These are phyloP conservation scores for Protaetia brevitarsis DNA, from an alignment of 1,140 invertebrate genomes.

Conservation along the genomic window DNA sequence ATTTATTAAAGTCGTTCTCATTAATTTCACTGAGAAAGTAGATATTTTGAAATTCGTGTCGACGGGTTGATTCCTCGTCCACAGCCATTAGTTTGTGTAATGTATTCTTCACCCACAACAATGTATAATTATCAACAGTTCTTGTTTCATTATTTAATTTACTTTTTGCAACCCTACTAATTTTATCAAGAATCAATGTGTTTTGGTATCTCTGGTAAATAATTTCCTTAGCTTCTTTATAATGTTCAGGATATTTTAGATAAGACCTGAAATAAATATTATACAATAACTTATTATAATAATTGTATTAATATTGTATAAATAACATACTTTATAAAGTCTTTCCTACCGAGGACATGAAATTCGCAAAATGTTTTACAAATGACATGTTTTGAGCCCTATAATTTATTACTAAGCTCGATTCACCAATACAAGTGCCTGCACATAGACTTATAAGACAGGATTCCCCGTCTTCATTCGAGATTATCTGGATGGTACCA, in stretches of 20 bases:
- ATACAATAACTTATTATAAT: background rate
- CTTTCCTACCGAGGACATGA: constrained; percentile 14
- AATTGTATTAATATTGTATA: background rate
- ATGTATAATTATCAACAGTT: constrained; percentile 3
- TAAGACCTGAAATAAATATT: background rate
- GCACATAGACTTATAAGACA: constrained; percentile 25
- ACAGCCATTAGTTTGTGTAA: constrained; percentile 6
- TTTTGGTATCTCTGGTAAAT: background rate
- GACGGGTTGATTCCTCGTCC: constrained; percentile 1
- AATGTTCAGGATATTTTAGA: constrained; percentile 2
- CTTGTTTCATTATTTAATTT: background rate
- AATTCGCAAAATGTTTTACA: constrained; percentile 29
- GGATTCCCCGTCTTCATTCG: constrained; percentile 29
- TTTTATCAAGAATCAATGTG: background rate
- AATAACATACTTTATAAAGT: constrained; percentile 17
- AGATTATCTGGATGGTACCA: constrained; percentile 28
- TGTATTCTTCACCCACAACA: constrained; percentile 24
- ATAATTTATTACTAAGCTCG: constrained; percentile 24
- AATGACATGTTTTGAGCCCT: constrained; percentile 17
- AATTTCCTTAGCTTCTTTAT: background rate
- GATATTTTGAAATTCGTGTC: constrained; percentile 25
- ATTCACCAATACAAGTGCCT: constrained; percentile 28
- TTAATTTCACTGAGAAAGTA: constrained; percentile 15
- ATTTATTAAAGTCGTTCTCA: background rate
- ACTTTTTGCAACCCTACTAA: background rate